Base-by-base conservation (phyloP, 2,113 vertebrate genomes). In the Holacanthus passer region DNA sequence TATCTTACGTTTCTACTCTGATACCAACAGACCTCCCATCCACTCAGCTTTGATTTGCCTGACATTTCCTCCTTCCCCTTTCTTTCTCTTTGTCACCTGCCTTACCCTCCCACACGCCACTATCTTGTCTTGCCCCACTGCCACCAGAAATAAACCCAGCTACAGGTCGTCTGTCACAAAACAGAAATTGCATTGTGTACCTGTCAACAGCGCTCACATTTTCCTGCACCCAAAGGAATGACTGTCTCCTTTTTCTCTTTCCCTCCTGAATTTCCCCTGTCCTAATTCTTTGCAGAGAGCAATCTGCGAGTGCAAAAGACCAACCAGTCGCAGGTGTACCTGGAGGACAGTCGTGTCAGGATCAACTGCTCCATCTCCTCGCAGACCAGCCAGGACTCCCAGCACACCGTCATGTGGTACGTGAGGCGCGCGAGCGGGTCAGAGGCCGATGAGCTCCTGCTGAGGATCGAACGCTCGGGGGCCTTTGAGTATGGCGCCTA, bases 321-420 rank as follows among this genome's bases (percentile, higher is more conserved):
- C 0, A 97, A 98, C 93, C 94, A 97, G 84, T 97, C 96, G 50
- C 96, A 97, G 86, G 95, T 93, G 4, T 91, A 98, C 82, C 94
- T 97, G 82, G 98, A 99, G 83, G 97, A 97, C 93, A 94, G 96
- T 29, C 96, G 96, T 14, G 97, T 99, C 78, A 94, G 94, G 3
- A 93, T 99, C 85, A 98, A 97, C 92, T 99, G 98, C 92, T 96
- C 97, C 0, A 94, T 99, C 84, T 92, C 95, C 29, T 96, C 97
- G 0, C 97, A 98, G 95, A 99, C 96, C 87, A 97, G 96, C 89
- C 91, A 89, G 0, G 96, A 98, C 87, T 97, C 98, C 0, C 98
- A 97, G 90, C 97, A 98, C 0, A 95, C 97, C 0, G 98, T 99
- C 82, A 91, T 97, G 62, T 99, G 98, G 98, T 99, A 98, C 0